phyloP scores from a whole-genome alignment of 30 jellyfish, hydroid and myxozoan genomes.

The Cassiopea xamachana region DNA sequence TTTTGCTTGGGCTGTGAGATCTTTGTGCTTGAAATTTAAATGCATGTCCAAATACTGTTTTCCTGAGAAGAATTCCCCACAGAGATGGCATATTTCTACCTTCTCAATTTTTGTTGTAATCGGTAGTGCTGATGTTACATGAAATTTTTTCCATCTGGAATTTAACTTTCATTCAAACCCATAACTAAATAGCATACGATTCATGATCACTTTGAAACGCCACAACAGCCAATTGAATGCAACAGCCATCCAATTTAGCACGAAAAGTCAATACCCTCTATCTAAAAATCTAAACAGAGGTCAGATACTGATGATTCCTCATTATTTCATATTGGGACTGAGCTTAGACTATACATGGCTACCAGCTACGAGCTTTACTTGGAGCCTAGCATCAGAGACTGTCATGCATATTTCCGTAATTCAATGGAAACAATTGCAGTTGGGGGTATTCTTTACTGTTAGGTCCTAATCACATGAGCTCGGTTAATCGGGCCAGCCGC shows the following conservation, averaged over 20 bases:
- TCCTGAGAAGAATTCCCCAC: conserved; percentile 25
- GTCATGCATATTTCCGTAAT: background rate
- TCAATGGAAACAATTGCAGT: conserved; percentile 1
- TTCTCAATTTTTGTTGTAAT: background rate
- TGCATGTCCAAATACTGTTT: conserved; percentile 25
- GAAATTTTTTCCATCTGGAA: conserved; percentile 32
- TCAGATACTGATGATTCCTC: background rate
- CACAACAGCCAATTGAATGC: conserved; percentile 4
- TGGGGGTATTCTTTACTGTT: background rate
- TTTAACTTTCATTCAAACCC: conserved; percentile 40
- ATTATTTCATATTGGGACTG: background rate
- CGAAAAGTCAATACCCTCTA: conserved; percentile 9
- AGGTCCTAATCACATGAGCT: background rate
- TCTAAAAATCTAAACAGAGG: background rate
- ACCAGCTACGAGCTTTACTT: background rate
- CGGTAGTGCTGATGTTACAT: background rate
- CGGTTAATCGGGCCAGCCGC: background rate
- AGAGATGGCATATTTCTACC: background rate
- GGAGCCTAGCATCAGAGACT: background rate
- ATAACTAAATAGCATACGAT: conserved; percentile 7
- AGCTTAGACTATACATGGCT: conserved; percentile 6
- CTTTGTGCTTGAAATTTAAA: conserved; percentile 10
- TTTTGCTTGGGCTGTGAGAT: background rate
- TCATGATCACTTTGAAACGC: conserved; percentile 7
- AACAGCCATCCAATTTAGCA: background rate